phyloP scores from a whole-genome alignment of 2,888 invertebrate genomes.

The Mesorhabditis sp. region DNA sequence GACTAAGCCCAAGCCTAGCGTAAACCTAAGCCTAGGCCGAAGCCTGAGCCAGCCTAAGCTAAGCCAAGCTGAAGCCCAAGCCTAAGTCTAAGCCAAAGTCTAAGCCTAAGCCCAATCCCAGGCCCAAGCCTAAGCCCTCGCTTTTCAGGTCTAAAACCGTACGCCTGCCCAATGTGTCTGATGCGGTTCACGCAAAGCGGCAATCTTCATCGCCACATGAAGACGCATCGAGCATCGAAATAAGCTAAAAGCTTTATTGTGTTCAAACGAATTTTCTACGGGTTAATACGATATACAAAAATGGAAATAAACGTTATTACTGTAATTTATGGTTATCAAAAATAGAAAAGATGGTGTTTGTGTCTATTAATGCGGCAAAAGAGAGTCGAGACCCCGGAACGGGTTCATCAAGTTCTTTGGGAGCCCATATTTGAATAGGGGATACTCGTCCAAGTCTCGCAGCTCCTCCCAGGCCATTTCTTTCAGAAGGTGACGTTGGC shows the following conservation, averaged over 20 bases:
- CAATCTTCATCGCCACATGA: constrained; percentile 96
- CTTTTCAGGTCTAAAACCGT: constrained; percentile 80
- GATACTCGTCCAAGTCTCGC: not conserved
- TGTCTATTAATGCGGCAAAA: not conserved
- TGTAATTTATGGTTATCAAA: not conserved
- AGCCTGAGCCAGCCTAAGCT: no score
- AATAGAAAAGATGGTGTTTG: not conserved
- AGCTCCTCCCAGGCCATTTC: not conserved
- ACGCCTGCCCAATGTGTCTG: constrained; percentile 91
- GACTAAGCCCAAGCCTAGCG: no score
- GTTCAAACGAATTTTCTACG: not conserved
- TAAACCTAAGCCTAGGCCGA: no score
- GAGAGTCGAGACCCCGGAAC: not conserved
- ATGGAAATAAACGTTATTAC: not conserved
- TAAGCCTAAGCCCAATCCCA: no score
- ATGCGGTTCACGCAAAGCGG: constrained; percentile 96
- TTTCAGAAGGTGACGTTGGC: not conserved
- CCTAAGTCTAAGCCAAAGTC: no score
- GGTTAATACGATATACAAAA: not conserved
- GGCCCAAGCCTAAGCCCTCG: no score
- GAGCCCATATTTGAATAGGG: constrained; percentile 2
- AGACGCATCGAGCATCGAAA: constrained; percentile 71
- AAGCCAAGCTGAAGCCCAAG: no score
- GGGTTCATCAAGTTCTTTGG: not conserved
- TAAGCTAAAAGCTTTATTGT: not conserved